Evolutionary conservation across 1,140 invertebrate genomes (phyloP).

Genomic region (Caenorhabditis inopinata): DNA sequence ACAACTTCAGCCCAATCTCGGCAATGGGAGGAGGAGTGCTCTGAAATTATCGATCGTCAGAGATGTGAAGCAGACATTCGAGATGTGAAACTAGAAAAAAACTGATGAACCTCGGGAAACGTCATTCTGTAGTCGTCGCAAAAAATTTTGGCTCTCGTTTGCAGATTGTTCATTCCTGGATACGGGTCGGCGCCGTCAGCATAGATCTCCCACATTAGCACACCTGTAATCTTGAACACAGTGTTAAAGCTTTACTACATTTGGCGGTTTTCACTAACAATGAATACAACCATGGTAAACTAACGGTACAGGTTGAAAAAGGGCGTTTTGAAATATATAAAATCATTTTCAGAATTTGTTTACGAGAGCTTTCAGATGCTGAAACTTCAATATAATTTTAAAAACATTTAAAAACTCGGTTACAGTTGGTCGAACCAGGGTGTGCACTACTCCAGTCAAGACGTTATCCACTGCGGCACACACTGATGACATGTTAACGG

Average conservation of each 20-base stretch:
- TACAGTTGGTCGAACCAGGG: not conserved
- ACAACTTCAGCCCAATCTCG: not conserved
- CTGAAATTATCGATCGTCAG: not conserved
- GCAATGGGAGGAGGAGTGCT: not conserved
- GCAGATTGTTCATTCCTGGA: conserved; percentile 53
- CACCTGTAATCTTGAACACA: not conserved
- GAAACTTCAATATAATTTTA: no score
- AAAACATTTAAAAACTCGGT: not conserved
- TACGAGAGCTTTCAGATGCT: no score
- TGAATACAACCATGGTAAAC: no score
- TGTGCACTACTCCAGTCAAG: no score
- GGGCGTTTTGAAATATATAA: no score
- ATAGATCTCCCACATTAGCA: conserved; percentile 51
- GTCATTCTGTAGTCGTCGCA: conserved; percentile 55
- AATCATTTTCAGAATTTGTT: no score
- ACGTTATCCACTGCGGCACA: no score
- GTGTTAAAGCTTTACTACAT: no score
- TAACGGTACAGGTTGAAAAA: no score
- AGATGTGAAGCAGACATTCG: no score
- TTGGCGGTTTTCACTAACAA: no score
- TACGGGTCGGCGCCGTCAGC: conserved; percentile 53
- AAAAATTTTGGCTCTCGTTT: conserved; percentile 54
- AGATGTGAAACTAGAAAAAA: not conserved
- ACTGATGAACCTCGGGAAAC: conserved; percentile 45
- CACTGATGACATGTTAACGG: no score